Base-by-base conservation (phyloP, 2,113 vertebrate species). In the Ictalurus punctatus region DNA sequence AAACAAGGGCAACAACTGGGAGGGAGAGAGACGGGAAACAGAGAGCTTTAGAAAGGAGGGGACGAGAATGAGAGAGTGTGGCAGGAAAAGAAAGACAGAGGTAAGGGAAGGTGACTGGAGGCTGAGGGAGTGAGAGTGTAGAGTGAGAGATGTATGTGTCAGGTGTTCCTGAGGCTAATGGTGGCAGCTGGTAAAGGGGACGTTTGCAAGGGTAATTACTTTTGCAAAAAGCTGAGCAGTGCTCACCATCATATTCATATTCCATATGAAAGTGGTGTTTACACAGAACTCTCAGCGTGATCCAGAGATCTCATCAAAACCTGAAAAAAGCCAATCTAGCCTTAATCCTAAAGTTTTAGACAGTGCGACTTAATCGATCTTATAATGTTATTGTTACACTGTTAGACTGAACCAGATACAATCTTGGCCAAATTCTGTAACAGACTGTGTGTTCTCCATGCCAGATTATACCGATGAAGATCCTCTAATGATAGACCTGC, bases 1-100 rank as follows among this genome's bases (percentile, higher is more conserved):
- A 96, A 95, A 96, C 94, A 96, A 94, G 95, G 93, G 94, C 93
- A 95, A 93, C 90, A 93, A 94, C 92, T 91, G 90, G 92, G 90
- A 90, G 78, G 73, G 91, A 92, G 89, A 69, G 91, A 89, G 80
- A 84, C 88, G 83, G 83, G 65, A 37, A 83, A 85, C 69, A 84
- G 58, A 73, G 74, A 89, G 84, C 48, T 61, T 54, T 80, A 78
- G 87, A 84, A 56, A 87, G 81, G 52, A 81, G 84, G 34, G 65
- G 78, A 81, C 16, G 40, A 44, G 54, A 67, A 23, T 3, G 82
- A 87, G 81, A 63, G 67, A 81, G 86, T 12, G 56, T 65, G 76
- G 58, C 82, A 76, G 71, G 83, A 83, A 84, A 83, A 79, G 82
- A 81, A 83, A 83, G 63, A 82, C 61, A 59, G 90, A 86, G 78